phyloP scores from a whole-genome alignment of 2,113 vertebrate genomes.

The Syngnathus floridae region DNA sequence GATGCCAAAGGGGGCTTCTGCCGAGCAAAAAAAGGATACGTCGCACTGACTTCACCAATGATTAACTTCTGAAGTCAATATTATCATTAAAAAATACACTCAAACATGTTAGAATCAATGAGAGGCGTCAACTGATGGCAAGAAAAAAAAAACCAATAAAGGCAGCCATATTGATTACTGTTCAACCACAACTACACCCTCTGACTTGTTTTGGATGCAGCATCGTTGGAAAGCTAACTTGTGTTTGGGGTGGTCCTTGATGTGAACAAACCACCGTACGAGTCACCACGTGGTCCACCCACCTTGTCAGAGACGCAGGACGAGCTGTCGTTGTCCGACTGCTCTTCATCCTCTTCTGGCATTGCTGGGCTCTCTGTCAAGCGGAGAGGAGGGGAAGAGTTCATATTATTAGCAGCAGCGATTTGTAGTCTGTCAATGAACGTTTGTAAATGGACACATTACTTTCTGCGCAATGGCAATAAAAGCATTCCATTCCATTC shows the following conservation, averaged over 20 bases:
- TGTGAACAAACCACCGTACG: not conserved
- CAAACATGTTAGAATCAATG: no score
- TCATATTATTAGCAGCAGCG: not conserved
- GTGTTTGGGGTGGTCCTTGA: not conserved
- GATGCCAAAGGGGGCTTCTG: constrained; percentile 39
- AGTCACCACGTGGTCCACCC: not conserved
- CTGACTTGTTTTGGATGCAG: not conserved
- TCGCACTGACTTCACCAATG: not conserved
- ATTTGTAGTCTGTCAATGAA: not conserved
- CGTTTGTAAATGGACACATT: not conserved
- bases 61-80: not conserved
- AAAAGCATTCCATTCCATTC: no score
- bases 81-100: no score
- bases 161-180: no score
- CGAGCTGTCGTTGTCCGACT: constrained; percentile 56
- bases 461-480: not conserved
- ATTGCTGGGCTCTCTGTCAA: constrained; percentile 59
- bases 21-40: constrained; percentile 7
- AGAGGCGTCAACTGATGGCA: no score
- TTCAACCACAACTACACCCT: not conserved
- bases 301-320: constrained; percentile 62
- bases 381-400: constrained; percentile 2
- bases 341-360: constrained; percentile 67
- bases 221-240: not conserved
- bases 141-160: no score